Evolutionary conservation across 1,140 invertebrate species (phyloP), one percentile per base, ranked within the genome.

Genomic region (Caerostris extrusa): DNA sequence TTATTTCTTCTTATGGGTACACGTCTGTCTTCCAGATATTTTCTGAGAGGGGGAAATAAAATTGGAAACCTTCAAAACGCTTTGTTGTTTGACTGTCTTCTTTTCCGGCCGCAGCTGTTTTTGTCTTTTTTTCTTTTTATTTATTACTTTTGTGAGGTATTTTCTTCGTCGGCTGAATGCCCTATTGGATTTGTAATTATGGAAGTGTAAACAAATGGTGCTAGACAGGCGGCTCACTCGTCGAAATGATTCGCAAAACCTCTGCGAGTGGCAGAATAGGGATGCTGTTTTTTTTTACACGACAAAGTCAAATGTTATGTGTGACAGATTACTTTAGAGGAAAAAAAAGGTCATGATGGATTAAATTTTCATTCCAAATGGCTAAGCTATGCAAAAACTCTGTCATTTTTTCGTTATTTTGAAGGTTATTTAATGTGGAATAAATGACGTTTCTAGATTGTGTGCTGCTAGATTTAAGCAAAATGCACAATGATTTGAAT

Each of bases 31-130:
- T 67, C 50, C 34, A 34, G 89, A 90, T 90, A 90, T 90, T 90
- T 90, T 81, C 17, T 81, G 81, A 81, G 89, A 90, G 53, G 69
- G 34, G 71, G 71, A 90, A 61, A 90, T 90, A 90, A 90, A 90
- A 90, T 81, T 90, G 89, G 56, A 90, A 90, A 81, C 69, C 64
- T 34, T 81, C 89, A 81, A 90, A 86, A 17, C 7, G 55, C 50
- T 90, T 90, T 90, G 56, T 81, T 90, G 55, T 81, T 17, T 67
- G 64, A 56, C 87, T 64, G 61, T 34, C 55, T n/a, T n/a, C n/a
- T 56, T 89, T 6, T 87, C 61, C 57, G 57, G n/a, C 85, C 60
- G 85, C 64, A 71, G 53, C 12, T 69, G 64, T 50, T 50, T 71
- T 89, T 55, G 4, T 7, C 14, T 58, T 61, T 61, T 12, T n/a